Base-by-base conservation (phyloP, 2,797 vertebrate genomes). In the Pseudomugil tenellus region DNA sequence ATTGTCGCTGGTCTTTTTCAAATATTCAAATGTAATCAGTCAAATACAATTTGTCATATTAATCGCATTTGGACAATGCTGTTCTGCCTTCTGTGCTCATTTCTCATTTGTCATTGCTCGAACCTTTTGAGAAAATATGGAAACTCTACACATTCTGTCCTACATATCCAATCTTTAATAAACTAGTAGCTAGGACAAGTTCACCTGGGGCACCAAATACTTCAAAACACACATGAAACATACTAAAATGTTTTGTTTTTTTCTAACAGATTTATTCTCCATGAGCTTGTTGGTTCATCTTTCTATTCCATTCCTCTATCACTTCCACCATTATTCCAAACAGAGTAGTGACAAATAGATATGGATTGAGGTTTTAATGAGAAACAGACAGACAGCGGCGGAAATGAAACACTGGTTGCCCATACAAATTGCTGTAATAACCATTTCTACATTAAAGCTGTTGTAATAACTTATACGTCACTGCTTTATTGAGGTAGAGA, bases 361-460 rank as follows among this genome's bases (percentile, higher is more conserved):
- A 83, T 74, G 84, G 80, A 82, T 84, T 74, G 83, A 79, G 82
- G 76, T 87, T 90, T 87, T 92, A 93, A 93, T 93, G 92, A 92
- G 89, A 88, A 89, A 82, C 76, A 80, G 77, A 87, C 86, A 87
- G 88, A 91, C 87, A 89, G 83, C 84, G 73, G 56, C 66, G 80
- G 87, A 92, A 92, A 93, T 89, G 86, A 91, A 93, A 91, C 74
- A 84, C 80, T 77, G 85, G 74, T 84, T 84, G 80, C 84, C 70
- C 79, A 84, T 87, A 92, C 89, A 93, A 92, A 93, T 93, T 80
- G 85, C 87, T 87, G 85, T 89, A 92, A 94, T 93, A 93, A 92
- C 83, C 91, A 83, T 76, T 90, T 93, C 89, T 91, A 85, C 80
- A 90, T 93, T 92, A 90, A 89, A 86, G 87, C 87, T 86, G 83